A percentile compares a stretch with the other conserved stretches of the same genome.
Conservation (phyloP, 2,113 vertebrate genomes). For the Antigone vipio region DNA sequence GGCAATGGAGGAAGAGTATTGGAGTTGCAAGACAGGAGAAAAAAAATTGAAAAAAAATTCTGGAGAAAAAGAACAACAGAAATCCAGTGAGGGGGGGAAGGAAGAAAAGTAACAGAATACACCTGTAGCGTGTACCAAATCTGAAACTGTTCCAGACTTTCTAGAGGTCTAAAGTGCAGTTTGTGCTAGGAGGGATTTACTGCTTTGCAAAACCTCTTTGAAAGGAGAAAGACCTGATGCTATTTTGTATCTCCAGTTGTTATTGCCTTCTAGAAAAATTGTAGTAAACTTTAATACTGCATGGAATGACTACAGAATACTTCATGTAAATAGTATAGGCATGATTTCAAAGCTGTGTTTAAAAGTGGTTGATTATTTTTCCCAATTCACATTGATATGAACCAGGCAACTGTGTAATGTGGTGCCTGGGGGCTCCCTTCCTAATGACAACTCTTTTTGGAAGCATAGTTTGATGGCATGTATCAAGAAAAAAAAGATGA, state of each 20-base stretch:
- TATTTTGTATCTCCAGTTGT: background rate
- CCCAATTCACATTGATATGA: background rate
- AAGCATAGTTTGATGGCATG: background rate
- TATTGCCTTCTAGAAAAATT: background rate
- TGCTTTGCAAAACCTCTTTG: background rate
- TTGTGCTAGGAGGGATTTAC: background rate
- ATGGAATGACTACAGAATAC: background rate
- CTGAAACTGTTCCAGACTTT: background rate
- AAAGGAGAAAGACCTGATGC: background rate
- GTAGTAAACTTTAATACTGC: background rate
- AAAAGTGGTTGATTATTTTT: slow-evolving; percentile 15
- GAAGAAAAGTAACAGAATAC: background rate
- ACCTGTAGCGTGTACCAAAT: background rate
- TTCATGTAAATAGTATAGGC: background rate
- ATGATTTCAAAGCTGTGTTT: background rate
- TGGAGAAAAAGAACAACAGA: background rate
- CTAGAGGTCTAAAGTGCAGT: background rate
- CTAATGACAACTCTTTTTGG: background rate
- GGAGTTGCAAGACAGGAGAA: background rate
- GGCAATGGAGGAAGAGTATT: background rate
- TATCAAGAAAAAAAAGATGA: background rate
- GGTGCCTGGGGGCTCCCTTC: background rate
- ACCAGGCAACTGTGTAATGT: slow-evolving; percentile 10
- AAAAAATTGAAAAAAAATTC: background rate
- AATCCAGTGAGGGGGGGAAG: background rate